Evolutionary conservation across 2,113 vertebrate species (phyloP).

Genomic region (Mola mola): DNA sequence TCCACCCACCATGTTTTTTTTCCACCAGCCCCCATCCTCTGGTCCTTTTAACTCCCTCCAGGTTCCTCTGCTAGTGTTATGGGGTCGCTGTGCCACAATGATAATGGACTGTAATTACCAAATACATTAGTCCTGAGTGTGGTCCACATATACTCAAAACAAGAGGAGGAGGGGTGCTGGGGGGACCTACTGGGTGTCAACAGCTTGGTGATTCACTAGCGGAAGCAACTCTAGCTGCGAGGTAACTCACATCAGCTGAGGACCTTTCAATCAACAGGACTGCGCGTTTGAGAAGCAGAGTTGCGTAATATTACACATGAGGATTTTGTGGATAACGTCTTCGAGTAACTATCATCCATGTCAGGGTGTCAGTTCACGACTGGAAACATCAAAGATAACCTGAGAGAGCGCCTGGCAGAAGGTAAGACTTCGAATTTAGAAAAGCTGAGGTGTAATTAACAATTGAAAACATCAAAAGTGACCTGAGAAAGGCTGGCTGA

Average conservation of each 20-base stretch:
- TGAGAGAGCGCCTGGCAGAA: neutral
- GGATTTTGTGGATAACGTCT: neutral
- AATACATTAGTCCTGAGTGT: slow-evolving; percentile 72
- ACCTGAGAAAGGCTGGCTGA: neutral
- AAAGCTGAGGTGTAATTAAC: neutral
- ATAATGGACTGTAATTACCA: slow-evolving; percentile 76
- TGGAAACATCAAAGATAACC: neutral
- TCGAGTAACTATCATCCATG: neutral
- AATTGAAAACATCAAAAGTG: neutral
- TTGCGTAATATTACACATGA: slow-evolving; percentile 27
- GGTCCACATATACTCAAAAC: slow-evolving; percentile 66
- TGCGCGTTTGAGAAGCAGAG: slow-evolving; percentile 22
- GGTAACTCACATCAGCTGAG: slow-evolving; percentile 59
- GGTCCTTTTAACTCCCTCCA: slow-evolving; percentile 49
- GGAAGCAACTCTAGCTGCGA: slow-evolving; percentile 19
- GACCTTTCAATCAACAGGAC: slow-evolving; percentile 27
- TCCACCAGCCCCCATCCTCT: slow-evolving; percentile 30
- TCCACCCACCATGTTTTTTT: slow-evolving; percentile 56
- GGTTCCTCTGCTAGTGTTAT: slow-evolving; percentile 34
- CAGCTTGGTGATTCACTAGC: slow-evolving; percentile 61
- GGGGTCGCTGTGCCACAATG: slow-evolving; percentile 40
- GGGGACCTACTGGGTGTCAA: slow-evolving; percentile 56
- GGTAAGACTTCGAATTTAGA: neutral
- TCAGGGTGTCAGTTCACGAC: neutral
- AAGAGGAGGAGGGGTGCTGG: slow-evolving; percentile 33